phyloP scores from a whole-genome alignment of 2,113 vertebrate species.

The Colaptes auratus region DNA sequence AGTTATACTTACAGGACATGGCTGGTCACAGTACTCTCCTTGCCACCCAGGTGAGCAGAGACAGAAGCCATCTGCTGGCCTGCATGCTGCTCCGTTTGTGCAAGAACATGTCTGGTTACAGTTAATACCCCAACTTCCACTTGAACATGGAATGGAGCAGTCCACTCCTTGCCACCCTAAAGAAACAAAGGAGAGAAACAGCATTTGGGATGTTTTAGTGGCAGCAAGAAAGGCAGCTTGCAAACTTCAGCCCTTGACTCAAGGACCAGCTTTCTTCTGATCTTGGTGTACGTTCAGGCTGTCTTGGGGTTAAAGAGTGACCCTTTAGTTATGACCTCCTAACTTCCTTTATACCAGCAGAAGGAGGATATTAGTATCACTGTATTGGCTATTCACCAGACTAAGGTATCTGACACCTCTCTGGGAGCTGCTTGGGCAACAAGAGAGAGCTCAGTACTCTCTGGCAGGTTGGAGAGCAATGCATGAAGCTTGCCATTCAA shows the following conservation, averaged over 20 bases:
- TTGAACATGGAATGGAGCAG: slow-evolving; percentile 90
- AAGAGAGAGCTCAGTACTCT: not conserved
- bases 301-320: not conserved
- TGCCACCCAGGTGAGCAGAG: slow-evolving; percentile 91
- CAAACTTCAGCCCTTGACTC: not conserved
- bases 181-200: not conserved
- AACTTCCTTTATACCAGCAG: not conserved
- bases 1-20: slow-evolving; percentile 86
- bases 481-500: not conserved
- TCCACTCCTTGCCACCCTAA: slow-evolving; percentile 95
- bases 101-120: slow-evolving; percentile 91
- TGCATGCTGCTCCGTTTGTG: slow-evolving; percentile 88
- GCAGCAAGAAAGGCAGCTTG: not conserved
- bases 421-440: not conserved
- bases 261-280: not conserved
- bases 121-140: slow-evolving; percentile 89
- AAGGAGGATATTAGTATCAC: not conserved
- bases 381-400: not conserved
- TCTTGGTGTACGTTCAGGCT: not conserved
- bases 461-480: not conserved
- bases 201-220: not conserved
- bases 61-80: slow-evolving; percentile 86
- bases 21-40: slow-evolving; percentile 85
- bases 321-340: not conserved
- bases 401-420: not conserved